Percentiles rank a stretch among this genome's conserved stretches.
Evolutionary conservation across 2,888 invertebrate species (phyloP).

Genomic region (Adelphocoris suturalis): DNA sequence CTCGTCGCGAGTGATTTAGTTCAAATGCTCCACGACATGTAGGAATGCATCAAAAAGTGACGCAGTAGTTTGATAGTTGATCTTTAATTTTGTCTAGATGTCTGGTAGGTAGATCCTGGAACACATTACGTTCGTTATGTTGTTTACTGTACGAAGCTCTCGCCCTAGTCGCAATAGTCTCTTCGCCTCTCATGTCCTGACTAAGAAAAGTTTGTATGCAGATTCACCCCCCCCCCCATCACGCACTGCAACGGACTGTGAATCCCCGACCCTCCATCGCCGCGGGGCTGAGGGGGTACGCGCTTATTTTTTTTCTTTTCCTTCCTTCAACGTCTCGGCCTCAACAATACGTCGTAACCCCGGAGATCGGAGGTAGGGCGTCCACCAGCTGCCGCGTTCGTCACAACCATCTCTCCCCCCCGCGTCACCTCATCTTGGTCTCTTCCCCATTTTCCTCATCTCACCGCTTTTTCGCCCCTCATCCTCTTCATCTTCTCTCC

Average conservation of each 20-base stretch:
- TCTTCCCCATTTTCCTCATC: background rate
- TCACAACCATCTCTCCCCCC: background rate
- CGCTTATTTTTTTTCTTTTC: background rate
- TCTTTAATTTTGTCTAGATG: slow-evolving; percentile 12
- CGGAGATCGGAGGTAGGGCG: background rate
- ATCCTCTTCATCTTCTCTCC: background rate
- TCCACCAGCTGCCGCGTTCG: slow-evolving; percentile 36
- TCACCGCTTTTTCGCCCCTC: background rate
- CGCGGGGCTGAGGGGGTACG: background rate
- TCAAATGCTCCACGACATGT: too few species aligned
- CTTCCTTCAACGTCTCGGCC: background rate
- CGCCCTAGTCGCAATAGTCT: background rate
- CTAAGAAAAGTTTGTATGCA: slow-evolving; percentile 42
- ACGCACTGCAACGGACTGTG: too few species aligned
- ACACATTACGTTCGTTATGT: background rate
- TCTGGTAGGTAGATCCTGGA: background rate
- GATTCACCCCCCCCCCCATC: background rate
- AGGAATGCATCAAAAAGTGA: too few species aligned
- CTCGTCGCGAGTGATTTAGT: too few species aligned
- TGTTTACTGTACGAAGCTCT: background rate
- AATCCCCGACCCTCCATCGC: background rate
- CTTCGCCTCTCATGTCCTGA: background rate
- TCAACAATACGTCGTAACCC: slow-evolving; percentile 48
- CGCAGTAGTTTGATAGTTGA: too few species aligned
- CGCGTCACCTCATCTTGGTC: background rate